phyloP scores from a whole-genome alignment of 2,888 invertebrate genomes.

The Microplitis deprimator region DNA sequence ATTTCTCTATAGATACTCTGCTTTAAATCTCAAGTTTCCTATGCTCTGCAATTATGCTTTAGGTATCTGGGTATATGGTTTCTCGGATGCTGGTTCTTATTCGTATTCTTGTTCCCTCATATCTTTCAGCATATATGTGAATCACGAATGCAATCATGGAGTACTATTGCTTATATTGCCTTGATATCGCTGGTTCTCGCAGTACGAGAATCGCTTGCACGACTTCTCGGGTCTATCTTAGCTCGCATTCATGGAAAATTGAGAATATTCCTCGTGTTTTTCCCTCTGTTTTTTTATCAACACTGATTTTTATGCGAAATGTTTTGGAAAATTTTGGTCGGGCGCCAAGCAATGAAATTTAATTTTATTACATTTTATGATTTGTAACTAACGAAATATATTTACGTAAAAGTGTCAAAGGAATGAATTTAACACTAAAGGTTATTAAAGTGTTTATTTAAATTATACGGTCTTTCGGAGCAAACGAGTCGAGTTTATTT shows the following conservation, averaged over 20 bases:
- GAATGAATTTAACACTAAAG: neutral
- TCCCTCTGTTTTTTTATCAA: neutral
- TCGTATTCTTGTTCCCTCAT: neutral
- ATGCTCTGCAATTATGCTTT: neutral
- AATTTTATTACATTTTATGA: neutral
- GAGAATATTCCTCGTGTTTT: neutral
- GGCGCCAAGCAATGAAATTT: neutral
- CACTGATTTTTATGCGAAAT: neutral
- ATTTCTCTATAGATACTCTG: neutral
- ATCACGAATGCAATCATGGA: conserved; percentile 1
- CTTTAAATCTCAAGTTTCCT: neutral
- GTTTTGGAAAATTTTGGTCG: neutral
- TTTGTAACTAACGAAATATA: neutral
- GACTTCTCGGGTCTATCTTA: neutral
- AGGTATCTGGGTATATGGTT: neutral
- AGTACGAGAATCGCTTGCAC: neutral
- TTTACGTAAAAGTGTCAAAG: neutral
- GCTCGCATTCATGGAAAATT: neutral
- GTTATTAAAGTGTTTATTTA: neutral
- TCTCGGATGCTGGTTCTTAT: neutral
- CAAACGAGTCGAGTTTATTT: neutral
- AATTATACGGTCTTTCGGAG: neutral
- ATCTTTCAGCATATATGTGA: neutral
- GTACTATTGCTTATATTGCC: neutral
- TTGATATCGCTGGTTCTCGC: neutral